Percentiles rank a stretch among this genome's conserved stretches.
Evolutionary conservation across 2,888 invertebrate species (phyloP).

Genomic region (Mythimna vitellina): DNA sequence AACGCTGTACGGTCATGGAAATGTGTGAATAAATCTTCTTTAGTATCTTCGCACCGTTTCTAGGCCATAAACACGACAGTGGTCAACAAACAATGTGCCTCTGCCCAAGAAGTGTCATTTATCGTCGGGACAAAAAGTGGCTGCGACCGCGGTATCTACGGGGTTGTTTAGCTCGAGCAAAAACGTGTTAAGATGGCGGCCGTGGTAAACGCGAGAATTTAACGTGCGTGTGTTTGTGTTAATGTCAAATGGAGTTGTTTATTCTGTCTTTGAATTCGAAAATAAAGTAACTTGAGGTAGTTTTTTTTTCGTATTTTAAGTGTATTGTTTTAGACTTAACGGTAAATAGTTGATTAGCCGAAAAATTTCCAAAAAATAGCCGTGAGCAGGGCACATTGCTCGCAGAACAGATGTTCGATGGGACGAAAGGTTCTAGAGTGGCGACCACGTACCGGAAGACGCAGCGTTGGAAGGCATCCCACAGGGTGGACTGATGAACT

Average conservation of each 20-base stretch:
- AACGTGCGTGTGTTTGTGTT: constrained; percentile 26
- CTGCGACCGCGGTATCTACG: constrained; percentile 64
- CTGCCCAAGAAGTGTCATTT: constrained; percentile 81
- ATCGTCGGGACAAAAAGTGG: constrained; percentile 79
- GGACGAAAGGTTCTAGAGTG: no score
- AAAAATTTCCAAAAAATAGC: no score
- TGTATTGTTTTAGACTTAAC: no score
- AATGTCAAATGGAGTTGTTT: not conserved
- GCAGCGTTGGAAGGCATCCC: no score
- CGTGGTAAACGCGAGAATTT: constrained; percentile 40
- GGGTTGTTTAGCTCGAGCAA: constrained; percentile 68
- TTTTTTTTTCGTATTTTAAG: not conserved
- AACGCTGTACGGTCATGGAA: constrained; percentile 70
- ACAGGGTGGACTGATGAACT: no score
- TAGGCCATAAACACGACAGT: constrained; percentile 80
- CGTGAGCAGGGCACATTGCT: no score
- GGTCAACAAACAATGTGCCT: constrained; percentile 82
- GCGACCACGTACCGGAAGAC: no score
- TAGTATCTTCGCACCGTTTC: constrained; percentile 75
- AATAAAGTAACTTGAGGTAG: not conserved
- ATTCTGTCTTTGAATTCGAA: not conserved
- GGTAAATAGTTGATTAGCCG: no score
- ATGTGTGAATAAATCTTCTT: constrained; percentile 80
- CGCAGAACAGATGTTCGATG: no score
- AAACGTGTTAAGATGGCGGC: constrained; percentile 69